Conservation (phyloP, 30 jellyfish, hydroid and myxozoan species). For the Cassiopea xamachana region DNA sequence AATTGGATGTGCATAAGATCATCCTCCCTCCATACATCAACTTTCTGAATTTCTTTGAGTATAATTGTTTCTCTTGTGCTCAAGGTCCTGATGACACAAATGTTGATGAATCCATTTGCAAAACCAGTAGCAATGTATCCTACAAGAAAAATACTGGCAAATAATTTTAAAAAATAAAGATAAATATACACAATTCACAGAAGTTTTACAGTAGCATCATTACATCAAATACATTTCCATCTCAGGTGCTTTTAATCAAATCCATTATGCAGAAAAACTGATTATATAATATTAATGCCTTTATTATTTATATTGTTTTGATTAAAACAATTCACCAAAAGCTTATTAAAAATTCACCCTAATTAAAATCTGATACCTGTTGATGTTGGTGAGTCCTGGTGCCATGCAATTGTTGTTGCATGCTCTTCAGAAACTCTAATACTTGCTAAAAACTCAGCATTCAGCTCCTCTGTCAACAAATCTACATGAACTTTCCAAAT, state of each 20-base stretch:
- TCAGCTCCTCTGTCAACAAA: not conserved
- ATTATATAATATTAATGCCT: too few species aligned
- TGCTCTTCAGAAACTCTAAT: conserved; percentile 1
- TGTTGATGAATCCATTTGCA: conserved; percentile 37
- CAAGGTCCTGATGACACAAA: conserved; percentile 14
- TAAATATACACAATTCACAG: too few species aligned
- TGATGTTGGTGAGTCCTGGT: conserved; percentile 37
- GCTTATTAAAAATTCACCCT: not conserved
- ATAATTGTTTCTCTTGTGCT: not conserved
- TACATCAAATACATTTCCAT: too few species aligned
- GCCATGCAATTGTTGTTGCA: conserved; percentile 55
- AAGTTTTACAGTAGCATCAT: too few species aligned
- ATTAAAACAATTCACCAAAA: too few species aligned
- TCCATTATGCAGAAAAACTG: too few species aligned
- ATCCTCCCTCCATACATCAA: conserved; percentile 59
- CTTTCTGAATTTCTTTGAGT: conserved; percentile 32
- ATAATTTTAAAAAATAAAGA: too few species aligned
- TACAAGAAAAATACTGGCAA: not conserved
- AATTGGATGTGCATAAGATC: conserved; percentile 36
- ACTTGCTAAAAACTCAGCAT: conserved; percentile 11
- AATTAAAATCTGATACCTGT: conserved; percentile 20
- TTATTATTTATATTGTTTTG: too few species aligned
- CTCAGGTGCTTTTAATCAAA: too few species aligned
- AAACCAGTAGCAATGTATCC: conserved; percentile 61
- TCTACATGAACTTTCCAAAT: conserved; percentile 31